Conservation (phyloP, 1,140 invertebrate species). For the Neodiprion lecontei region DNA sequence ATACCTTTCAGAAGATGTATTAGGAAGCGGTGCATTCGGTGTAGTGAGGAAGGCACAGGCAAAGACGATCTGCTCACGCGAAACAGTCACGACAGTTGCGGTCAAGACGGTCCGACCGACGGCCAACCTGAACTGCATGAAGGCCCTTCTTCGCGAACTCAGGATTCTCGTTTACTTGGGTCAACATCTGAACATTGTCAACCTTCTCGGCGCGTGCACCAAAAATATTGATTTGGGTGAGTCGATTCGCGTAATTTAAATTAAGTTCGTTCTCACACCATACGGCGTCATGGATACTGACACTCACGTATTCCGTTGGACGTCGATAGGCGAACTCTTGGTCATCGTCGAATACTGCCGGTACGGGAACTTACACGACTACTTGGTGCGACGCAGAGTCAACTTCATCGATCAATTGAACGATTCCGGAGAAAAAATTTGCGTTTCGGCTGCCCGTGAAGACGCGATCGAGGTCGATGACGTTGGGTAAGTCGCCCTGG, state of each 20-base stretch:
- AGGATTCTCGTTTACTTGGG: constrained; percentile 85
- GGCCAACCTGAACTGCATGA: too few species aligned
- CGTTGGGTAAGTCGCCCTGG: too few species aligned
- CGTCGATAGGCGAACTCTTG: constrained; percentile 54
- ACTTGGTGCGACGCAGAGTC: constrained; percentile 77
- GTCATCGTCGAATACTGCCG: constrained; percentile 64
- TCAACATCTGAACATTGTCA: constrained; percentile 93
- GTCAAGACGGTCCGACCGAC: too few species aligned
- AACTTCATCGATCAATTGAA: constrained; percentile 84
- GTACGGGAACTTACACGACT: constrained; percentile 89
- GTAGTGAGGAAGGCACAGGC: constrained; percentile 90
- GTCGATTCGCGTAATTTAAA: constrained; percentile 29
- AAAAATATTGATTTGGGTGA: constrained; percentile 88
- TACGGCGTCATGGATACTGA: neutral
- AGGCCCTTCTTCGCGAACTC: too few species aligned
- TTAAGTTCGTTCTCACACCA: neutral
- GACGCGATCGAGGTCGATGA: too few species aligned
- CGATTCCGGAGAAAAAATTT: too few species aligned
- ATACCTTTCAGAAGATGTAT: constrained; percentile 23
- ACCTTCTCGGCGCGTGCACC: constrained; percentile 91
- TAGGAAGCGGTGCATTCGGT: constrained; percentile 93
- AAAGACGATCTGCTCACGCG: constrained; percentile 72
- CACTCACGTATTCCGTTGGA: constrained; percentile 67
- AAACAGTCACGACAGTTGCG: too few species aligned
- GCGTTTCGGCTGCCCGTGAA: too few species aligned